Evolutionary conservation across 2,888 invertebrate genomes (phyloP).

Genomic region (Parapristionchus giblindavisi): DNA sequence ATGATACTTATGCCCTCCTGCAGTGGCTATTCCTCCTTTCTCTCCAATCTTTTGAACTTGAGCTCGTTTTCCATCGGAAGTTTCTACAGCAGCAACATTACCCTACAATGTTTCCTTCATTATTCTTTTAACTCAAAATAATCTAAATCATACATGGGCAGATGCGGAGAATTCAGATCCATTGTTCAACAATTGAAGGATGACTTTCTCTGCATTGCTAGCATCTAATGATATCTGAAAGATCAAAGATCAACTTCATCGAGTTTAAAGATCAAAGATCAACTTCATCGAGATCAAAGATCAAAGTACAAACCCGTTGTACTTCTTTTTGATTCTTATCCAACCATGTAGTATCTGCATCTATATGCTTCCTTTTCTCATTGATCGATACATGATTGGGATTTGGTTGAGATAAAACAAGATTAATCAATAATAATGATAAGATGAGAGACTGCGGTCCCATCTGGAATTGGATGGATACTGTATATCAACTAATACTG

Average conservation of each 20-base stretch:
- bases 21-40: constrained; percentile 67
- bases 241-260: neutral
- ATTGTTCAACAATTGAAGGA: constrained; percentile 61
- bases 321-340: constrained; percentile 63
- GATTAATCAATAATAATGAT: constrained; percentile 10
- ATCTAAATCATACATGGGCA: constrained; percentile 39
- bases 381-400: constrained; percentile 67
- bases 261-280: constrained; percentile 2
- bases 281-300: neutral
- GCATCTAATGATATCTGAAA: constrained; percentile 65
- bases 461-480: constrained; percentile 15
- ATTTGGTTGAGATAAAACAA: neutral
- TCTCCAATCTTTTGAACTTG: constrained; percentile 68
- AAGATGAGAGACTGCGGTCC: neutral
- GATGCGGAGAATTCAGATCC: constrained; percentile 55
- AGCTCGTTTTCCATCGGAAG: constrained; percentile 65
- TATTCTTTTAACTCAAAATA: neutral
- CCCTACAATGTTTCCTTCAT: constrained; percentile 43
- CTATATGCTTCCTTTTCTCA: constrained; percentile 67
- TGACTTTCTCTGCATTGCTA: constrained; percentile 65
- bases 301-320: constrained; percentile 52
- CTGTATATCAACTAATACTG: neutral
- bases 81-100: constrained; percentile 68
- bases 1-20: constrained; percentile 66
- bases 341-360: constrained; percentile 66